A percentile compares a stretch with the other conserved stretches of the same genome.
These are phyloP conservation scores for Neosilurus mollespiculum DNA, from an alignment of 2,797 vertebrate genomes.

Conservation along the genomic window DNA sequence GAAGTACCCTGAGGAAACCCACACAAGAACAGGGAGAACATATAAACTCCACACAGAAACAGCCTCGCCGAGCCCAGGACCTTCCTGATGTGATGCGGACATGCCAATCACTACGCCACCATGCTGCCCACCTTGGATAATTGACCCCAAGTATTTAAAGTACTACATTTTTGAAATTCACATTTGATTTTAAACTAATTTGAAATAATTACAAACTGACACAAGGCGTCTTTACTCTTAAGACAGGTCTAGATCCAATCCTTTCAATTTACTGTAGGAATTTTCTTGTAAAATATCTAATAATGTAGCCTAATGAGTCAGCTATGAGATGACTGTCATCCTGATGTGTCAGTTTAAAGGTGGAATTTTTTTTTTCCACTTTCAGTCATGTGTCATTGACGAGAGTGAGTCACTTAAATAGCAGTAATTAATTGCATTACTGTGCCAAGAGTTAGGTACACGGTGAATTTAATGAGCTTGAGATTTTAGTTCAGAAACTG, in stretches of 20 bases:
- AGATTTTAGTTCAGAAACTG: constrained; percentile 26
- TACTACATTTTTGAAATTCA: constrained; percentile 66
- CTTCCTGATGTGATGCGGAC: too few species aligned
- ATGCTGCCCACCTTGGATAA: too few species aligned
- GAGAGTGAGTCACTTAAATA: constrained; percentile 54
- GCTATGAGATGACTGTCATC: constrained; percentile 60
- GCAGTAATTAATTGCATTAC: constrained; percentile 41
- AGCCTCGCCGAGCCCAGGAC: too few species aligned
- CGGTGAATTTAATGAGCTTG: constrained; percentile 18
- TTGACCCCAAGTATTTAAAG: neutral
- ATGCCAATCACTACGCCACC: too few species aligned
- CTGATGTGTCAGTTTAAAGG: constrained; percentile 54
- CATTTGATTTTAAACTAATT: constrained; percentile 63
- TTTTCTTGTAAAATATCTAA: constrained; percentile 67
- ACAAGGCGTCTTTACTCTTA: constrained; percentile 39
- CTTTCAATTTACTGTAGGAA: constrained; percentile 52
- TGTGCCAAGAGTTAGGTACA: constrained; percentile 37
- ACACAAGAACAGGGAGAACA: too few species aligned
- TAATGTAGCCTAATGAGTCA: constrained; percentile 68
- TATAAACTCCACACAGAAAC: too few species aligned
- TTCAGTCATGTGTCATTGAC: constrained; percentile 55
- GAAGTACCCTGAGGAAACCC: too few species aligned
- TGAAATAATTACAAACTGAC: constrained; percentile 67
- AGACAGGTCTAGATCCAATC: neutral
- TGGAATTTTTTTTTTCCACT: constrained; percentile 55